Evolutionary conservation across 2,888 invertebrate species (phyloP).

Genomic region (Diaperis boleti): DNA sequence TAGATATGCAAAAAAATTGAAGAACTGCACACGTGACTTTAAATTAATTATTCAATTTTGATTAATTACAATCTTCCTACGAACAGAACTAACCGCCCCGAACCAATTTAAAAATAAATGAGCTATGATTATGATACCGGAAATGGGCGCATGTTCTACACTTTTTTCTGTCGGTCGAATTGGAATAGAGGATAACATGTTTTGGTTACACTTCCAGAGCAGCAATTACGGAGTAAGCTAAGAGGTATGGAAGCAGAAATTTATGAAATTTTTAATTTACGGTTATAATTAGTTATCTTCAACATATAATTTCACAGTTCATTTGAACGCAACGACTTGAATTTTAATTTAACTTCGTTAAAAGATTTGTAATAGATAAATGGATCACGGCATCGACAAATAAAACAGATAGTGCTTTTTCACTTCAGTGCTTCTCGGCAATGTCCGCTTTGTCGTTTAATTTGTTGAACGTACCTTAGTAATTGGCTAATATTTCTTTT

Average conservation of each 20-base stretch:
- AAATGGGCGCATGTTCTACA: constrained; percentile 1
- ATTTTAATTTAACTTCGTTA: constrained; percentile 17
- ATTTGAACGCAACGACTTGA: constrained; percentile 22
- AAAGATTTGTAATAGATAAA: constrained; percentile 18
- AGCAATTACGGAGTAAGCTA: constrained; percentile 10
- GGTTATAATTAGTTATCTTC: constrained; percentile 28
- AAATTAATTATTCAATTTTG: constrained; percentile 6
- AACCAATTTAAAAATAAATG: constrained; percentile 1
- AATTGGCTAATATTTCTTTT: too few relatives aligned
- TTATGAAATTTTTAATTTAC: constrained; percentile 21
- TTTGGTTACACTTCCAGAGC: constrained; percentile 1
- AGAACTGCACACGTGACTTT: background rate
- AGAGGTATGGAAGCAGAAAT: constrained; percentile 6
- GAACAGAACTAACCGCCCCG: background rate
- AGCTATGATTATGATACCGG: constrained; percentile 2
- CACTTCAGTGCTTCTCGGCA: background rate
- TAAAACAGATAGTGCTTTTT: background rate
- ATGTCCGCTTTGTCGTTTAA: too few relatives aligned
- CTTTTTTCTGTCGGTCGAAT: background rate
- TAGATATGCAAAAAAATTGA: background rate
- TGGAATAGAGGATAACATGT: constrained; percentile 17
- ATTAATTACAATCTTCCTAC: background rate
- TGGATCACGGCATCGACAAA: background rate
- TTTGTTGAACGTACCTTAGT: too few relatives aligned
- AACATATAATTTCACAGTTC: constrained; percentile 32